Conservation (phyloP, 2,888 invertebrate species). For the Tribolium freemani region DNA sequence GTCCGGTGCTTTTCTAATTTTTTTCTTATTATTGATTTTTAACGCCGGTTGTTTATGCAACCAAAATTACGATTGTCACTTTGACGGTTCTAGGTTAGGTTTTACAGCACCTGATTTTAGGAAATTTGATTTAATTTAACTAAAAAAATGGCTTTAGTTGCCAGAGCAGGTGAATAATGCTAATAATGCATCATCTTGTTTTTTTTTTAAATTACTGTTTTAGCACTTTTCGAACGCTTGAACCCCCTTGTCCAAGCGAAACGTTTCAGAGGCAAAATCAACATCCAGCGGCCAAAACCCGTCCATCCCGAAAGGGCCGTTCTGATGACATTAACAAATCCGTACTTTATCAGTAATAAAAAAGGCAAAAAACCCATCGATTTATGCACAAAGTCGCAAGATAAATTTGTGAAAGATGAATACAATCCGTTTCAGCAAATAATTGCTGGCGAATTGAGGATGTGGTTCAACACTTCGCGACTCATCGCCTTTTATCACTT, state of each 20-base stretch:
- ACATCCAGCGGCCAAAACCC: constrained; percentile 80
- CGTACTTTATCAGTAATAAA: constrained; percentile 71
- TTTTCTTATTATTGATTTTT: constrained; percentile 34
- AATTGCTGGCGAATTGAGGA: constrained; percentile 78
- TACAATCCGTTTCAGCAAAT: constrained; percentile 82
- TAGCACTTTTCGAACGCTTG: constrained; percentile 51
- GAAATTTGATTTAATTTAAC: not conserved
- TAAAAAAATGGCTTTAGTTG: constrained; percentile 46
- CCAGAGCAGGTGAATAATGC: constrained; percentile 44
- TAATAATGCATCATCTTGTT: not conserved
- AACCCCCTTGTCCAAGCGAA: constrained; percentile 68
- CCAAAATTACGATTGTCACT: constrained; percentile 22
- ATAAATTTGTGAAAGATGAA: constrained; percentile 57
- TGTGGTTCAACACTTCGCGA: constrained; percentile 80
- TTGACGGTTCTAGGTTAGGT: not conserved
- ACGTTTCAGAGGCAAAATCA: constrained; percentile 82
- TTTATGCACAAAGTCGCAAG: constrained; percentile 69
- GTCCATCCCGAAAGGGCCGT: constrained; percentile 80
- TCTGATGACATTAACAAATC: constrained; percentile 76
- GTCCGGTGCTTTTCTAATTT: not conserved
- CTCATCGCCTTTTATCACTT: constrained; percentile 81
- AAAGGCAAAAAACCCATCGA: constrained; percentile 68
- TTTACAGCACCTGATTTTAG: not conserved
- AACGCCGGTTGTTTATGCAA: constrained; percentile 28
- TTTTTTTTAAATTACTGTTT: constrained; percentile 35